Evolutionary conservation across 2,797 vertebrate genomes (phyloP), one percentile per base, ranked within the genome.

Genomic region (Muscicapa comitata): DNA sequence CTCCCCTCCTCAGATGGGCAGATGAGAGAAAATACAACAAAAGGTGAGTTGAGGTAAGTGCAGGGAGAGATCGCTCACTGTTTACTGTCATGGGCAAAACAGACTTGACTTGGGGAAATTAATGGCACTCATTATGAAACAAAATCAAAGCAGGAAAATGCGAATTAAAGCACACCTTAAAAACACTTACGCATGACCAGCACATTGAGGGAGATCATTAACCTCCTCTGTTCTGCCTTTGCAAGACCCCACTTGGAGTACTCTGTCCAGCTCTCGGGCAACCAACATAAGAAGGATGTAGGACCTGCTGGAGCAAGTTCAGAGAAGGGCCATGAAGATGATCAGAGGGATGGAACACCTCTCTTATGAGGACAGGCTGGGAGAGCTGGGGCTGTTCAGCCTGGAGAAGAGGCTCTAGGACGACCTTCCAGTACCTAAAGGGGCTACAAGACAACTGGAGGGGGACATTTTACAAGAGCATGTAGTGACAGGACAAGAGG

Each of bases 121-220:
- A 42, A 15, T 62, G 7, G 9, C 48, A 55, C 10, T 55, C 11
- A 62, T 43, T 13, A 33, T 4, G 2, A 50, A 51, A 33, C 50
- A 62, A 75, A 88, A 54, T 31, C 26, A 50, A 63, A 43, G 20
- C 17, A 31, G 24, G 24, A 50, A 33, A 82, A 55, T 15, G 11
- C 68, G 13, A 55, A 50, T 54, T n/a, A 45, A 75, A 37, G n/a
- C 37, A 38, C 9, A 35, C 35, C 35, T 35, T 35, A 35, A 35
- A 35, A 35, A 37, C 37, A 38, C 9, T 6, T 31, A 13, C 42
- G 51, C 10, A 7, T 29, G n/a, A 43, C 11, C 13, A 43, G 17
- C 42, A 37, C 11, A 4, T 21, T 0, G 0, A 62, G 26, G 24
- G 43, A 70, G 37, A 11, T 70, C 3, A 57, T 31, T 21, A 43